Evolutionary conservation across 2,888 invertebrate species (phyloP), one percentile per base, ranked within the genome.

Genomic region (Drosophila sordidula): DNA sequence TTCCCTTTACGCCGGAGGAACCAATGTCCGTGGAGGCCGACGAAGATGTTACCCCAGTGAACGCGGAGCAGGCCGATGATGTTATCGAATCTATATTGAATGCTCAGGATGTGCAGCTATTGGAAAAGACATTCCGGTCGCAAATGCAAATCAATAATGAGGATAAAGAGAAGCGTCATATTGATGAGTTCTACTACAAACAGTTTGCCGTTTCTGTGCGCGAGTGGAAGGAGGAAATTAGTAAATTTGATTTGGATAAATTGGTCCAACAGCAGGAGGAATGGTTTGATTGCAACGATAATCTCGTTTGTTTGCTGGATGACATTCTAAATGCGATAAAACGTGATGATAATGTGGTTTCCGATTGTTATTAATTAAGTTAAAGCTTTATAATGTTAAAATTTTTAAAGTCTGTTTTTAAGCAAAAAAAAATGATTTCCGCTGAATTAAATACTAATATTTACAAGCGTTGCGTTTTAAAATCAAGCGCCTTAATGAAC

Each of bases 271-370:
- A 95, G 59, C 95, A 94, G 75, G 93, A 92, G 50, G 93, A 94
- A 52, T 96, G 96, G 96, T 93, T 95, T 38, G 93, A 93, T 49
- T 94, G 94, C 26, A 94, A 95, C n/a, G 95, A 94, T 78, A 94
- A 94, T 80, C 93, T 96, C 14, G 93, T 94, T 3, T 96, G 96
- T 0, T 92, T 96, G 4, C 90, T 97, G 2, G 96, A 96, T 82
- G 96, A 97, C 90, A 95, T 96, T 22, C 62, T 88, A 4, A 71
- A 67, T 64, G 80, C 83, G n/a, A 78, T 90, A 25, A 83, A 80
- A 44, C 85, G 83, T 41, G 83, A 85, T 54, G 81, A 85, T 50
- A 81, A 77, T 61, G 79, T 89, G 56, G 78, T 88, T 61, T 90
- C 90, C 14, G 90, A 90, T 89, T 90, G 90, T 69, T 90, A 90